A percentile compares a stretch with the other conserved stretches of the same genome.
phyloP scores from a whole-genome alignment of 2,113 vertebrate genomes.

The Ascaphus truei region DNA sequence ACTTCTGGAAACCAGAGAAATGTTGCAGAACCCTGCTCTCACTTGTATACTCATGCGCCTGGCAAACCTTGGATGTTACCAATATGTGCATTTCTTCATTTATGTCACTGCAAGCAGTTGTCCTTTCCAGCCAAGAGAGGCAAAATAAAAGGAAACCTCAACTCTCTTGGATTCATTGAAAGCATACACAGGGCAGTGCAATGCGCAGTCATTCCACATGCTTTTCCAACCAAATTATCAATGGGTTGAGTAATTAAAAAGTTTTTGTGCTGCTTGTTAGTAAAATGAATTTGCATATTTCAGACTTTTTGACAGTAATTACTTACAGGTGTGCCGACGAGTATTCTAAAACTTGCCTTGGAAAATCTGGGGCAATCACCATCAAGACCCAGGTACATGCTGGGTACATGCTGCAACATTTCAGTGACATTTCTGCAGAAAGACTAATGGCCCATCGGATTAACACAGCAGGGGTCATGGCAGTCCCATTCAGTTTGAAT shows the following conservation, averaged over 20 bases:
- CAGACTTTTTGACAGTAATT: background rate
- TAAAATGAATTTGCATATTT: conserved; percentile 12
- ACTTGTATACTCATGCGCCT: background rate
- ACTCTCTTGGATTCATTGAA: background rate
- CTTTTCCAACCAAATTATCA: conserved; percentile 24
- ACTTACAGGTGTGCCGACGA: no score
- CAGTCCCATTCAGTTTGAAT: no score
- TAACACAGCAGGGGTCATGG: no score
- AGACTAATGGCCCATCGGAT: no score
- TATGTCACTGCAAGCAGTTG: background rate
- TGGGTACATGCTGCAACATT: no score
- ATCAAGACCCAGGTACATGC: no score
- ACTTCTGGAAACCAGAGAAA: background rate
- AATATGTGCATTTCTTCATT: conserved; percentile 18
- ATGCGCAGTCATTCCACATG: background rate
- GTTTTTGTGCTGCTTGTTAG: conserved; percentile 13
- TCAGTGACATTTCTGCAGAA: no score
- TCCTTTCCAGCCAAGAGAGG: background rate
- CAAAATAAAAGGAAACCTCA: background rate
- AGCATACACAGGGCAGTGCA: background rate
- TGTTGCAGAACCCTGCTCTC: background rate
- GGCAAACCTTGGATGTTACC: background rate
- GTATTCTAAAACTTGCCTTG: no score
- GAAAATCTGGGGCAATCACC: no score
- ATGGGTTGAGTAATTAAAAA: conserved; percentile 18